Conservation (phyloP, 2,888 invertebrate species). For the Catocala fraxini region DNA sequence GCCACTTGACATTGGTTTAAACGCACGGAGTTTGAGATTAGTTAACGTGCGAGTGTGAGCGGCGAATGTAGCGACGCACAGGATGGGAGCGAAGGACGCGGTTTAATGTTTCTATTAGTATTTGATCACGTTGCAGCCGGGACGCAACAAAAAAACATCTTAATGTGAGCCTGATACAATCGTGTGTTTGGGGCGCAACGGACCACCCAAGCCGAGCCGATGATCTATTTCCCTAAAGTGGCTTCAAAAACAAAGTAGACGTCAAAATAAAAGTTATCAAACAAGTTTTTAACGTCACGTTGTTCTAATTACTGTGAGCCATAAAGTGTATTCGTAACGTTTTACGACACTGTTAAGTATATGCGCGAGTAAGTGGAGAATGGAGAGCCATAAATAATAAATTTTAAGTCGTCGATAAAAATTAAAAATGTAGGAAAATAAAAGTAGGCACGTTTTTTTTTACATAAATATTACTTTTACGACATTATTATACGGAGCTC, state of each 20-base stretch:
- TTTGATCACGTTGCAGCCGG: slow-evolving; percentile 61
- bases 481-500: slow-evolving; percentile 78
- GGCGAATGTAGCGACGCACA: slow-evolving; percentile 16
- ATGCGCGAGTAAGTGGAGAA: slow-evolving; percentile 39
- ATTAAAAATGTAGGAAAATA: slow-evolving; percentile 50
- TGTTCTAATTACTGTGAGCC: slow-evolving; percentile 61
- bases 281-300: slow-evolving; percentile 60
- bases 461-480: slow-evolving; percentile 80
- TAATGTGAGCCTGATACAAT: slow-evolving; percentile 70
- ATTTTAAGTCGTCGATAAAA: slow-evolving; percentile 49
- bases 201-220: slow-evolving; percentile 70
- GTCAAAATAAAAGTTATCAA: slow-evolving; percentile 47
- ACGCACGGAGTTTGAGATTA: slow-evolving; percentile 49
- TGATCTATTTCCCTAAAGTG: slow-evolving; percentile 62
- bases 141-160: slow-evolving; percentile 62
- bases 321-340: slow-evolving; percentile 54
- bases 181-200: slow-evolving; percentile 56
- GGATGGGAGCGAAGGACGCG: slow-evolving; percentile 29
- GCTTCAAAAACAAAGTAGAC: slow-evolving; percentile 55
- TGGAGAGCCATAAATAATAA: slow-evolving; percentile 43
- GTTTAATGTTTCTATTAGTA: slow-evolving; percentile 61
- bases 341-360: slow-evolving; percentile 42
- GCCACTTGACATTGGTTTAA: slow-evolving; percentile 60
- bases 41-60: slow-evolving; percentile 33
- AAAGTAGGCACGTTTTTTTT: slow-evolving; percentile 49